A percentile compares a stretch with the other conserved stretches of the same genome.
phyloP scores from a whole-genome alignment of 2,113 vertebrate genomes.

The Lontra canadensis region DNA sequence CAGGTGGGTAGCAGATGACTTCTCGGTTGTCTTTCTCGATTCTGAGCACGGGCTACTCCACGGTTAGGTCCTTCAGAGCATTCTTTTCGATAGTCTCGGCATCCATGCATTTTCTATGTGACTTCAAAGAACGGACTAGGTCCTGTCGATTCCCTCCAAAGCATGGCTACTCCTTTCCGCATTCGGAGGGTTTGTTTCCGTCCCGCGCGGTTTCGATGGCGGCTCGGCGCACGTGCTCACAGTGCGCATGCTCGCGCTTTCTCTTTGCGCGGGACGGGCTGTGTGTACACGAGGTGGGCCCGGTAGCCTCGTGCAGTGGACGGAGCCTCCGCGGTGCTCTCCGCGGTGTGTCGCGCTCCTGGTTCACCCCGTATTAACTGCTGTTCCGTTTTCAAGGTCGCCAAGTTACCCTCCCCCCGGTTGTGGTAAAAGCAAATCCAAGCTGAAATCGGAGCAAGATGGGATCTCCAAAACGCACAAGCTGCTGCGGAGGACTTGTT shows the following conservation, averaged over 20 bases:
- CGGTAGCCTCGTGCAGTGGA: neutral
- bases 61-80: neutral
- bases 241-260: neutral
- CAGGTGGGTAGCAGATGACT: conserved; percentile 85
- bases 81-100: neutral
- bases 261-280: neutral
- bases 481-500: conserved; percentile 90
- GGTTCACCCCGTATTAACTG: neutral
- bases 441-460: conserved; percentile 91
- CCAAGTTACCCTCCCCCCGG: conserved; percentile 94
- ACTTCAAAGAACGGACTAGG: neutral
- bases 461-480: conserved; percentile 93
- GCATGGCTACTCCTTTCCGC: neutral
- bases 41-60: neutral
- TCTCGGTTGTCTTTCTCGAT: neutral
- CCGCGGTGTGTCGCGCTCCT: no score
- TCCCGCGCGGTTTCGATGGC: no score
- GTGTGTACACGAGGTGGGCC: no score
- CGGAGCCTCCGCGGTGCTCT: no score
- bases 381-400: conserved; percentile 84
- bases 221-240: neutral
- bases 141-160: neutral
- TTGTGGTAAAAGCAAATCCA: conserved; percentile 92
- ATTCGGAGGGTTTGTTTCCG: neutral
- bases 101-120: conserved; percentile 30